Conservation (phyloP, 2,113 vertebrate species). For the Chamaetylas fuelleborni region DNA sequence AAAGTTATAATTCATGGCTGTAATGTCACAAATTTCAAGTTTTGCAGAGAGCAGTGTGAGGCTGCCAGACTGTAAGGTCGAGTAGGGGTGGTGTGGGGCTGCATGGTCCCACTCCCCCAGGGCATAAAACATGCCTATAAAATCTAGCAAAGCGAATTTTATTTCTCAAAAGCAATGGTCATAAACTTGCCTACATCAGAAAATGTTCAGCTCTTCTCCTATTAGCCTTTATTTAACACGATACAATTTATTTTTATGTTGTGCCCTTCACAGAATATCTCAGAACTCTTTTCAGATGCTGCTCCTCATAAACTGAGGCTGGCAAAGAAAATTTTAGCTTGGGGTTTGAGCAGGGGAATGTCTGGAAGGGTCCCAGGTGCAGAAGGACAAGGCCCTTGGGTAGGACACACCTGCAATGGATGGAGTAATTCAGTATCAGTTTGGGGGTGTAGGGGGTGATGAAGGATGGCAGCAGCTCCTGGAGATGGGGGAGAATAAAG, state of each 20-base stretch:
- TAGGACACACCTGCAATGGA: not conserved
- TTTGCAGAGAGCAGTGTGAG: not conserved
- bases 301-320: not conserved
- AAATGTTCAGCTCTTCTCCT: not conserved
- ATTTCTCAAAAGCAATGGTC: slow-evolving; percentile 28
- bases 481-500: not conserved
- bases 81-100: not conserved
- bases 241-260: slow-evolving; percentile 53
- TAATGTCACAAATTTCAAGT: slow-evolving; percentile 5
- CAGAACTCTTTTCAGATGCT: not conserved
- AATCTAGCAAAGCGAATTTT: slow-evolving; percentile 19
- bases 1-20: slow-evolving; percentile 39
- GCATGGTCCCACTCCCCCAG: not conserved
- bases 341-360: not conserved
- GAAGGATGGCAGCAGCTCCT: not conserved
- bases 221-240: slow-evolving; percentile 37
- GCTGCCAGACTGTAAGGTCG: not conserved
- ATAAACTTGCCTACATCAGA: not conserved
- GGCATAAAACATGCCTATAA: not conserved
- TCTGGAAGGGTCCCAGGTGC: not conserved
- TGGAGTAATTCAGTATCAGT: not conserved
- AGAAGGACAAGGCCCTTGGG: not conserved
- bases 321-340: not conserved
- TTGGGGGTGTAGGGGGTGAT: not conserved
- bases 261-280: slow-evolving; percentile 50